Evolutionary conservation across 2,797 vertebrate genomes (phyloP).

Genomic region (Galagoides demidoff): DNA sequence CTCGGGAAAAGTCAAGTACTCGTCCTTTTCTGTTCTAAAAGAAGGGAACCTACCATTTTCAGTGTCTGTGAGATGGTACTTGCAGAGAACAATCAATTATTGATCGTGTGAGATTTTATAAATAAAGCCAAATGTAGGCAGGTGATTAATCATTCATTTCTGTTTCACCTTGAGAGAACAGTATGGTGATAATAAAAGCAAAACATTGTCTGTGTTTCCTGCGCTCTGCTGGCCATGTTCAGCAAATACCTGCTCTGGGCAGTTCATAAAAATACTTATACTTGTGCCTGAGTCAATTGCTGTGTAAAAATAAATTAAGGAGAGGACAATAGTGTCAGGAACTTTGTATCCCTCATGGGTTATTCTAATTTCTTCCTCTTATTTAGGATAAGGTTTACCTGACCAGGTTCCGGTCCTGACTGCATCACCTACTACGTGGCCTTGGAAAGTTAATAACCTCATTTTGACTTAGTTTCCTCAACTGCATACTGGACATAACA

Average conservation of each 20-base stretch:
- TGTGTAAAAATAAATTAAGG: neutral
- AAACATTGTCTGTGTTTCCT: constrained; percentile 33
- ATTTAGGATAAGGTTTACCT: neutral
- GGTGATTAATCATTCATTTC: constrained; percentile 79
- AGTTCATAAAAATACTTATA: neutral
- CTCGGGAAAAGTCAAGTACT: neutral
- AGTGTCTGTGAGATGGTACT: neutral
- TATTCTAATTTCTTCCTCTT: neutral
- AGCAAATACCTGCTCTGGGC: neutral
- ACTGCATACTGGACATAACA: neutral
- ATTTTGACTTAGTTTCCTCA: neutral
- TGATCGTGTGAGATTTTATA: constrained; percentile 75
- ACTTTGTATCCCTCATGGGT: neutral
- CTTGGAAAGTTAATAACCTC: neutral
- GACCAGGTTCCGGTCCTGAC: neutral
- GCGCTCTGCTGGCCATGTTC: neutral
- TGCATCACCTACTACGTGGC: neutral
- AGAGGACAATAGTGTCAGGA: neutral
- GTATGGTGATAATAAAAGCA: constrained; percentile 58
- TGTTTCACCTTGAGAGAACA: constrained; percentile 68
- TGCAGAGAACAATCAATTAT: constrained; percentile 75
- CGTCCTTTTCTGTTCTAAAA: constrained; percentile 20
- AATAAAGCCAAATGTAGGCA: constrained; percentile 68
- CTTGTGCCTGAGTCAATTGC: neutral
- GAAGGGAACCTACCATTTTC: neutral